phyloP scores from a whole-genome alignment of 2,888 invertebrate species.

The Oxystoma pomonae region DNA sequence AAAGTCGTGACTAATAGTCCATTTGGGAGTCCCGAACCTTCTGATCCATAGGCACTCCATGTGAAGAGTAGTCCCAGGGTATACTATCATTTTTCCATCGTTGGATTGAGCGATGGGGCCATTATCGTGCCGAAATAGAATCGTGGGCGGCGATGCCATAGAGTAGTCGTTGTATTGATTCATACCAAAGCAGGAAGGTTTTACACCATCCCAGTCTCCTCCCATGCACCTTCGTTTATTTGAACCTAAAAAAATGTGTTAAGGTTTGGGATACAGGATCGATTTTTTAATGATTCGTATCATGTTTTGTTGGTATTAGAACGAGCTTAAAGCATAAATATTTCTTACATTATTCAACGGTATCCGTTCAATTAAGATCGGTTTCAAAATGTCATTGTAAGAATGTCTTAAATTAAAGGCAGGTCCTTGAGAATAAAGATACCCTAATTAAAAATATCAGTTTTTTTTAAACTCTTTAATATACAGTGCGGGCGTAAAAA shows the following conservation, averaged over 20 bases:
- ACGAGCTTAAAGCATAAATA: no score
- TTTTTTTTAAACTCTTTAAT: no score
- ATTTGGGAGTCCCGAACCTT: slow-evolving; percentile 79
- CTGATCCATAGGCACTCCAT: slow-evolving; percentile 89
- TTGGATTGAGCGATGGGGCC: slow-evolving; percentile 86
- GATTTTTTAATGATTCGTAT: not conserved
- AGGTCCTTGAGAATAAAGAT: no score
- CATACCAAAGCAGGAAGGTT: slow-evolving; percentile 74
- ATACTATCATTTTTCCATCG: slow-evolving; percentile 79
- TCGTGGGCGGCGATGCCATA: slow-evolving; percentile 82
- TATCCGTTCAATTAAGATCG: no score
- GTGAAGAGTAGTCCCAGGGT: slow-evolving; percentile 79
- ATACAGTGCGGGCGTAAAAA: no score
- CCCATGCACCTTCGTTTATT: slow-evolving; percentile 68
- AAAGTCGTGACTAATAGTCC: slow-evolving; percentile 69
- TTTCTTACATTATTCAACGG: no score
- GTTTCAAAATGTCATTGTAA: no score
- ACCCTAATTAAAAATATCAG: no score
- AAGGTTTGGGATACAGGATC: no score
- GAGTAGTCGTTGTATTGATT: slow-evolving; percentile 86
- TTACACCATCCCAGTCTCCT: slow-evolving; percentile 76
- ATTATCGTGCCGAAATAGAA: slow-evolving; percentile 73
- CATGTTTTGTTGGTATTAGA: slow-evolving; percentile 3
- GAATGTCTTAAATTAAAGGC: no score
- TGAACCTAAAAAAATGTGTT: slow-evolving; percentile 55